Evolutionary conservation across 2,797 vertebrate species (phyloP), one percentile per base, ranked within the genome.

Genomic region (Poeciliopsis infans): DNA sequence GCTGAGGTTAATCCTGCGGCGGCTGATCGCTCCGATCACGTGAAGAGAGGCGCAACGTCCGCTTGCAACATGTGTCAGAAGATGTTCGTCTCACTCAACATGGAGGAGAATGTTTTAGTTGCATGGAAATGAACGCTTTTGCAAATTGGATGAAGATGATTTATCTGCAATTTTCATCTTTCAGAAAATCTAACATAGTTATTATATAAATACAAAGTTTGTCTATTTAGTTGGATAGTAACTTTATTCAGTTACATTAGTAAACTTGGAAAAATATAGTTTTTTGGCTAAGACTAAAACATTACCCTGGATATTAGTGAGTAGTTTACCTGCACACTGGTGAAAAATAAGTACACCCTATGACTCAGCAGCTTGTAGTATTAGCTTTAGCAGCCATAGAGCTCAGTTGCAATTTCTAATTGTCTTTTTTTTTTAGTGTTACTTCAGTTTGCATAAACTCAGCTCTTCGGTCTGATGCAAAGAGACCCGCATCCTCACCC

Each of bases 1-100:
- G 83, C 46, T 31, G 36, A 86, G 85, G 81, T 85, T 73, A 74
- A 83, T 84, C 89, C 85, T 47, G 39, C 80, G 78, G 73, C 72
- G 80, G 46, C 73, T 76, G 46, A 75, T 71, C 41, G 8, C 72
- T 72, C 41, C 49, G 79, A 81, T 85, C 55, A 83, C 61, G 74
- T 85, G 69, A 74, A 16, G 57, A 61, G 57, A 61, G 79, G 84
- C 82, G 84, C 79, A 77, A 73, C 31, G 66, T 4, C 51, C 25
- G 4, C 18, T 45, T 25, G 7, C 45, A 53, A 31, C 55, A 74
- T 25, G 25, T 33, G 55, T 61, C 53, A 66, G 70, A 75, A 39
- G 73, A 53, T 43, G 28, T 13, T 83, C 53, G 36, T 77, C 25
- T 68, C 68, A 72, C 23, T 28, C 68, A 70, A 64, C 73, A 53